These are phyloP conservation scores for Thereva nobilitata DNA, from an alignment of 2,888 invertebrate species.

Conservation along the genomic window DNA sequence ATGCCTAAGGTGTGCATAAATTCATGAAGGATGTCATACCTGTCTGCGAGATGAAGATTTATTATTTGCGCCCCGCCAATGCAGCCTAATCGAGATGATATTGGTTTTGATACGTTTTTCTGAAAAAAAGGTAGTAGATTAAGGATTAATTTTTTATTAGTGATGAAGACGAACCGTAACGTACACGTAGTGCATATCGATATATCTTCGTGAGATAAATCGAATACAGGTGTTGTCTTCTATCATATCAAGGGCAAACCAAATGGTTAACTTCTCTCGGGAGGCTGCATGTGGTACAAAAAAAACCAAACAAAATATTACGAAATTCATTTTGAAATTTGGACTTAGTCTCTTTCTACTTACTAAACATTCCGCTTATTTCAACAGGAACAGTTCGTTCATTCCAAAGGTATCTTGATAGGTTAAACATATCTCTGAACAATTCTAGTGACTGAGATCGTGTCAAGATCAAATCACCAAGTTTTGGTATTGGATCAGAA, in stretches of 20 bases:
- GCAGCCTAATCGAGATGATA: constrained; percentile 1
- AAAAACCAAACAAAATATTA: background rate
- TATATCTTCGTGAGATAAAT: constrained; percentile 5
- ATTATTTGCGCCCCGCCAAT: constrained; percentile 8
- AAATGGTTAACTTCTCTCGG: constrained; percentile 15
- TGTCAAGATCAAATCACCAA: constrained; percentile 4
- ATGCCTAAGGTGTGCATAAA: constrained; percentile 28
- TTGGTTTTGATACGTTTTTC: background rate
- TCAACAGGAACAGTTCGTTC: constrained; percentile 5
- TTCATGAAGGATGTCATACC: constrained; percentile 9
- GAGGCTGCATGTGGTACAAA: constrained; percentile 4
- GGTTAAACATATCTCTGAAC: constrained; percentile 6
- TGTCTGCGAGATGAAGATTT: background rate
- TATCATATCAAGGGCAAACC: constrained; percentile 11
- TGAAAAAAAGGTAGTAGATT: background rate
- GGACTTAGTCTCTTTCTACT: background rate
- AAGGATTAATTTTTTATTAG: background rate
- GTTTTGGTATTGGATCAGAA: no score
- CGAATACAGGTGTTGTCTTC: constrained; percentile 15
- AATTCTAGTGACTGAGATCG: constrained; percentile 2
- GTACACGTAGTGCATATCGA: background rate
- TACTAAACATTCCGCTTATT: constrained; percentile 5
- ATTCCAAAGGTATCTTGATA: constrained; percentile 10
- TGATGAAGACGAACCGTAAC: constrained; percentile 3
- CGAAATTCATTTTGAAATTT: no score